A percentile compares a stretch with the other conserved stretches of the same genome.
Conservation (phyloP, 35 echinoderm and acorn worm species). For the Amphiura filiformis region DNA sequence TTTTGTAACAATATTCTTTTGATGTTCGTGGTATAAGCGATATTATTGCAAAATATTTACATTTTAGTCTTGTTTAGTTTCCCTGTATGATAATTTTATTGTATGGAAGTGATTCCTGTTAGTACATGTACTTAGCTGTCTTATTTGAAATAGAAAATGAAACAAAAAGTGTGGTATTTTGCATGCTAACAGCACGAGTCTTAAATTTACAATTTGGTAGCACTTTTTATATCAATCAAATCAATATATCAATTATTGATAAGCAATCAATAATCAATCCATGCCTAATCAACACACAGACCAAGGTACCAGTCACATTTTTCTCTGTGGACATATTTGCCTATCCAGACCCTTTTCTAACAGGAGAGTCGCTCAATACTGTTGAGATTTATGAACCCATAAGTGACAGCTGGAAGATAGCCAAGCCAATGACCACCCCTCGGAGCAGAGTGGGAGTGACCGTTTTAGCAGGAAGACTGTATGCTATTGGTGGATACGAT, state of each 20-base stretch:
- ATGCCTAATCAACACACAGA: background rate
- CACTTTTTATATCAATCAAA: background rate
- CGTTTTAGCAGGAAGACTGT: conserved; percentile 75
- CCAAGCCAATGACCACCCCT: conserved; percentile 90
- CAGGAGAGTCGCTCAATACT: conserved; percentile 83
- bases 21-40: too few relatives aligned
- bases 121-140: too few relatives aligned
- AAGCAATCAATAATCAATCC: background rate
- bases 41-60: too few relatives aligned
- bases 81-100: too few relatives aligned
- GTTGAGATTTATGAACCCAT: conserved; percentile 90
- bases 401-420: conserved; percentile 67
- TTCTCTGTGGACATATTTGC: background rate
- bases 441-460: conserved; percentile 94
- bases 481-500: conserved; percentile 96
- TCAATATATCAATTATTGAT: background rate
- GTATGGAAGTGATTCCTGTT: too few relatives aligned
- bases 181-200: background rate
- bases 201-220: background rate
- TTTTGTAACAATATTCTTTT: too few relatives aligned
- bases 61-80: too few relatives aligned
- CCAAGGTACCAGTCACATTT: background rate
- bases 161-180: too few relatives aligned
- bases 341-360: conserved; percentile 30
- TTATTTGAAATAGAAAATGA: too few relatives aligned